These are phyloP conservation scores for Chroicocephalus ridibundus DNA, from an alignment of 2,113 vertebrate species.

Conservation along the genomic window DNA sequence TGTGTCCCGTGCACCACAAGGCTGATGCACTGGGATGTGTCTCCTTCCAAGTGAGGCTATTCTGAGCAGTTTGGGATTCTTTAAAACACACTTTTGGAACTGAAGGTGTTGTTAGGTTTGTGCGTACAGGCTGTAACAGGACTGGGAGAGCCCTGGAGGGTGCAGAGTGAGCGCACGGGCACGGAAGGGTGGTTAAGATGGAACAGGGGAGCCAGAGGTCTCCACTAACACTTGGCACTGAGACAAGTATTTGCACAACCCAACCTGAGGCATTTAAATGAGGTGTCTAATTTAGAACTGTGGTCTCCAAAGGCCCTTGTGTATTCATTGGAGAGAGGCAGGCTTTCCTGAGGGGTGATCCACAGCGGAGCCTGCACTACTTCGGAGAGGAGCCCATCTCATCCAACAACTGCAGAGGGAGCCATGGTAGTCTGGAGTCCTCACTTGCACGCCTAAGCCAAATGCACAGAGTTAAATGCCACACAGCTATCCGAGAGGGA, in stretches of 20 bases:
- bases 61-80: not conserved
- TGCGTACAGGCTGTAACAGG: not conserved
- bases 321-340: not conserved
- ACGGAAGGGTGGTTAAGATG: not conserved
- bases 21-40: fast-evolving
- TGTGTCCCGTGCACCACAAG: fast-evolving
- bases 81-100: not conserved
- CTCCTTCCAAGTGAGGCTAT: not conserved
- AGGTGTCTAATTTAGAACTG: not conserved
- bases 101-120: not conserved
- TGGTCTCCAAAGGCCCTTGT: not conserved
- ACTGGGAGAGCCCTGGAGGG: not conserved
- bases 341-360: not conserved
- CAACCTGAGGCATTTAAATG: not conserved
- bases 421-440: not conserved
- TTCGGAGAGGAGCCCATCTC: not conserved
- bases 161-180: not conserved
- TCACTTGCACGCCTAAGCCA: not conserved
- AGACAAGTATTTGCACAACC: not conserved
- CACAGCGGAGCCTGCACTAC: not conserved
- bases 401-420: constrained; percentile 15
- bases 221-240: not conserved
- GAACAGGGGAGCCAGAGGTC: not conserved
- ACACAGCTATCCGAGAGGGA: not conserved
- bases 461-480: not conserved